phyloP scores from a whole-genome alignment of 1,140 invertebrate species.

The Rhyzopertha dominica region DNA sequence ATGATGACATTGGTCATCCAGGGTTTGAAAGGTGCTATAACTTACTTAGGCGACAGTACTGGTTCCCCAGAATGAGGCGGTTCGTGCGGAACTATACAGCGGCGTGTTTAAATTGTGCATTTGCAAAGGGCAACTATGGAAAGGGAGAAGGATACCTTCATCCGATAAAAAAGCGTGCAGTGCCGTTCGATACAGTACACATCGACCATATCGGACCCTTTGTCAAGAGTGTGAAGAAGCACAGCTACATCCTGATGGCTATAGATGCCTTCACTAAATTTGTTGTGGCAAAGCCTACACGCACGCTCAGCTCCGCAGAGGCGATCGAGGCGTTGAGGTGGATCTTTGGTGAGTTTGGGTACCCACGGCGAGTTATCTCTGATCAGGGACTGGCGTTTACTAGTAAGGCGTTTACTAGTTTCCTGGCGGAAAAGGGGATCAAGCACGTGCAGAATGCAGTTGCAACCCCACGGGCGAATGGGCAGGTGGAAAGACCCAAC shows the following conservation, averaged over 20 bases:
- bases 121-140: slow-evolving; percentile 28
- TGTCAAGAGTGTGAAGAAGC: slow-evolving; percentile 16
- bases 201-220: slow-evolving; percentile 35
- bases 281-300: slow-evolving; percentile 10
- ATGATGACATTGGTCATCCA: slow-evolving; percentile 34
- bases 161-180: slow-evolving; percentile 15
- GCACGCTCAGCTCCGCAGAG: neutral
- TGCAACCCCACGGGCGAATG: no score
- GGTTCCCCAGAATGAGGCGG: slow-evolving; percentile 22
- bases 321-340: slow-evolving; percentile 15
- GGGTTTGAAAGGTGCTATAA: slow-evolving; percentile 16
- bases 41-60: slow-evolving; percentile 19
- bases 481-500: no score
- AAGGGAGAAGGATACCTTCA: slow-evolving; percentile 17
- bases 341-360: no score
- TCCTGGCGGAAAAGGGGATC: no score
- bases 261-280: slow-evolving; percentile 44
- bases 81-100: slow-evolving; percentile 29
- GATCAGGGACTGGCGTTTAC: no score
- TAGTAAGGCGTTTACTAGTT: no score
- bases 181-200: slow-evolving; percentile 28
- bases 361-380: no score
- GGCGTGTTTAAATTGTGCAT: slow-evolving; percentile 35
- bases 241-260: slow-evolving; percentile 36
- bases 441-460: no score